Evolutionary conservation across 23 tunicate genomes (phyloP).

Genomic region (Aplidium turbinatum): DNA sequence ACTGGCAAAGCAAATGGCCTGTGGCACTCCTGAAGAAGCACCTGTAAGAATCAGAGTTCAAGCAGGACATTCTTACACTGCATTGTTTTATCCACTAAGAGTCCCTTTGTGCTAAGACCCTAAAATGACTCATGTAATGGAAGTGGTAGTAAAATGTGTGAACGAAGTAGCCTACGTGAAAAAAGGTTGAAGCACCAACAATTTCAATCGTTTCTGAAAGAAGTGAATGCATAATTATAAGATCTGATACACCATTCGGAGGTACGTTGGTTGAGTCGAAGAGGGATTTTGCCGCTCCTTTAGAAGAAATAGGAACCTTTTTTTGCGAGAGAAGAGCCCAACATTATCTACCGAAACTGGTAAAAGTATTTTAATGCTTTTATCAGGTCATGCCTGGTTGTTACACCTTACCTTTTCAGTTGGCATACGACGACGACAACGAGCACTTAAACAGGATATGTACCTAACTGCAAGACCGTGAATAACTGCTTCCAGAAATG

Average conservation of each 20-base stretch:
- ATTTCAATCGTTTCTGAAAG: neutral
- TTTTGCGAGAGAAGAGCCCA: neutral
- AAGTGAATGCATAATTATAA: neutral
- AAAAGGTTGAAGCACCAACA: neutral
- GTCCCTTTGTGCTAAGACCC: constrained; percentile 9
- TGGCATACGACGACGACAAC: no score
- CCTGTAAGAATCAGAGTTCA: constrained; percentile 4
- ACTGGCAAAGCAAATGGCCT: neutral
- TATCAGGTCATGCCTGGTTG: constrained; percentile 2
- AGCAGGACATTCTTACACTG: no score
- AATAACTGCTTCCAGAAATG: neutral
- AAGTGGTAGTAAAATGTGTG: neutral
- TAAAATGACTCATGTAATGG: neutral
- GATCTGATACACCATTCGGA: no score
- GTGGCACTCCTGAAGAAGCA: neutral
- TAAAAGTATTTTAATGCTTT: constrained; percentile 1
- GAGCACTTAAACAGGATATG: neutral
- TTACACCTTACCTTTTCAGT: neutral
- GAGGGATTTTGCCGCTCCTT: neutral
- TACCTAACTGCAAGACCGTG: neutral
- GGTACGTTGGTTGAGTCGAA: no score
- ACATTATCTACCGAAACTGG: neutral
- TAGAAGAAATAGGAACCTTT: neutral
- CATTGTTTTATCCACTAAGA: constrained; percentile 3
- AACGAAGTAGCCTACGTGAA: no score